Base-by-base conservation (phyloP, 2,113 vertebrate genomes). In the Boulengeromyrus knoepffleri region DNA sequence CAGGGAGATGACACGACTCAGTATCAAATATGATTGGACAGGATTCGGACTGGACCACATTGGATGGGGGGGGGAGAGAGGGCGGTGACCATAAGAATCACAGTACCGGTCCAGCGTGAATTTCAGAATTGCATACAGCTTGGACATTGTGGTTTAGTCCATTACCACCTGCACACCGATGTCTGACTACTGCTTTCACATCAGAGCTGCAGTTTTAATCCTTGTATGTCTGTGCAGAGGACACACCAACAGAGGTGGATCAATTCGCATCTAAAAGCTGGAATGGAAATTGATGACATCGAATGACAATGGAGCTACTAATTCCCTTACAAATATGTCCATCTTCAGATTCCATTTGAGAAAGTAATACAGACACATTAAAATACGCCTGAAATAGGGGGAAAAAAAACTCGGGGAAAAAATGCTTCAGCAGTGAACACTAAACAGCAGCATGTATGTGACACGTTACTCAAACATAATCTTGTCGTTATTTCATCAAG, bases 341-440 rank as follows among this genome's bases (percentile, higher is more conserved):
- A 5, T 88, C 19, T 88, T 62, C 15, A 9, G 42, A 62, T 62
- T 31, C 87, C 87, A 27, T 45, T 15, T 88, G 87, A 66, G 56
- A 88, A 66, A 88, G 87, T 58, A 88, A 88, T 66, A 62, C 56
- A 42, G 27, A 66, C 36, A 42, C 7, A 13, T 66, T 66, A 88
- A 88, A 88, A 88, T 66, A 66, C 1, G 87, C 36, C 87, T 88
- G 87, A 45, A 88, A 88, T 56, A 39, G 4, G 50, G 27, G 9
- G 21, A 2, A 50, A 13, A 50, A 52, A 87, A 36, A 56, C 31
- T 12, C 2, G 9, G 50, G 27, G 39, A 31, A 53, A 91, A 91
- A 93, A 62, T 66, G 90, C 85, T 88, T 90, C 90, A 91, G 89
- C 83, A 74, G 80, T 86, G 88, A 92, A 84, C 83, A 92, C 74